Evolutionary conservation across 2,113 vertebrate genomes (phyloP).

Genomic region (Epinephelus lanceolatus): DNA sequence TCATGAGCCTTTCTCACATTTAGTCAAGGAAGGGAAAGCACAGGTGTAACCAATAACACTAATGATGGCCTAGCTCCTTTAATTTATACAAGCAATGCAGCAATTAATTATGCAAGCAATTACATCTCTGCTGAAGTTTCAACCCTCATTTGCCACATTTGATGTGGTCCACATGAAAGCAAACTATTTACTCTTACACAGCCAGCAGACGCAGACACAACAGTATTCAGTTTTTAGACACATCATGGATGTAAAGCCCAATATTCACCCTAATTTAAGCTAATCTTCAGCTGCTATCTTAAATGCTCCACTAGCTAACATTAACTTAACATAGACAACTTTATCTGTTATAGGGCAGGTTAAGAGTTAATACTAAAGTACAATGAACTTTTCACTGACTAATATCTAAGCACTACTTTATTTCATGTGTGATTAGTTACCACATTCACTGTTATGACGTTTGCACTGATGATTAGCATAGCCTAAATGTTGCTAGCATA

Average conservation of each 20-base stretch:
- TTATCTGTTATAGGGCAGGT: neutral
- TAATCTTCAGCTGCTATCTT: neutral
- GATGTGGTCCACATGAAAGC: too few relatives aligned
- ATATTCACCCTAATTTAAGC: neutral
- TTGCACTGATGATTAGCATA: neutral
- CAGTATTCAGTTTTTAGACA: neutral
- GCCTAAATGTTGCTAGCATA: neutral
- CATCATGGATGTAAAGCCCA: neutral
- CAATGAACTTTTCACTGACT: neutral
- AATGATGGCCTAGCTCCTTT: too few relatives aligned
- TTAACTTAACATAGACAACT: neutral
- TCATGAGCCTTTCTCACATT: too few relatives aligned
- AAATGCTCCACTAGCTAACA: neutral
- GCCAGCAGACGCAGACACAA: neutral
- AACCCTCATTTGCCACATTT: too few relatives aligned
- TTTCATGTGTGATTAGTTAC: neutral
- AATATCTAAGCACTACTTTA: neutral
- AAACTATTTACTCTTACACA: neutral
- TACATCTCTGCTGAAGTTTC: too few relatives aligned
- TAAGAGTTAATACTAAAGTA: too few relatives aligned
- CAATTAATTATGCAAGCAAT: neutral
- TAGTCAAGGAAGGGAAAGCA: too few relatives aligned
- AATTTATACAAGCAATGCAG: too few relatives aligned
- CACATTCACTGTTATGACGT: neutral
- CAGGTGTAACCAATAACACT: too few relatives aligned